Evolutionary conservation across 2,888 invertebrate species (phyloP), one percentile per base, ranked within the genome.

Genomic region (Pterostichus niger): DNA sequence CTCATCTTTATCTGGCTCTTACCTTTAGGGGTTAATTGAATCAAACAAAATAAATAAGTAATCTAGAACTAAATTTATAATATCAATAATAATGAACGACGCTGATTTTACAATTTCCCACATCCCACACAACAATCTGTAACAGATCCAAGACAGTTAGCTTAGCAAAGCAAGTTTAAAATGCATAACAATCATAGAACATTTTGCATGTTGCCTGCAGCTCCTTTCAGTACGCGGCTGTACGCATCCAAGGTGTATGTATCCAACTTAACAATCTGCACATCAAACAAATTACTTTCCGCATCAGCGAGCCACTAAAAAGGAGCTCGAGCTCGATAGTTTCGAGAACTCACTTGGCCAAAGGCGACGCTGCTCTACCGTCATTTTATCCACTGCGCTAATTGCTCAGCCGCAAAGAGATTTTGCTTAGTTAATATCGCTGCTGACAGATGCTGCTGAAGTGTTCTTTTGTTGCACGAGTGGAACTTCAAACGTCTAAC

Each of bases 281-380:
- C 88, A 89, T 89, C 87, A 87, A 87, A 86, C 88, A 87, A 24
- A 89, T 89, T 89, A 89, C 87, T 84, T 89, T 88, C 88, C 87
- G 87, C 88, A 87, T 87, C 87, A 86, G 86, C 86, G 85, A 88
- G 87, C 88, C 87, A 86, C 87, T 86, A 88, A 89, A 88, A 89
- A 88, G 88, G 87, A 87, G 85, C 86, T 86, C 85, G 75, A 33
- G 56, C 54, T 15, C 44, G 44, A 49, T 68, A 56, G 52, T 46
- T 78, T 40, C 52, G 35, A 40, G 33, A 54, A 56, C 56, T 40
- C 52, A 35, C 40, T 75, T 78, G 6, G 17, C 77, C 56, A 7
- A 17, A 9, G 35, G 46, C 78, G n/a, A 6, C 7, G n/a, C 17
- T 76, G 24, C 56, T 10, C 44, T 40, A 3, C 24, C 6, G n/a